A percentile compares a stretch with the other conserved stretches of the same genome.
These are phyloP conservation scores for Andricus curvator DNA, from an alignment of 2,888 invertebrate genomes.

Conservation along the genomic window DNA sequence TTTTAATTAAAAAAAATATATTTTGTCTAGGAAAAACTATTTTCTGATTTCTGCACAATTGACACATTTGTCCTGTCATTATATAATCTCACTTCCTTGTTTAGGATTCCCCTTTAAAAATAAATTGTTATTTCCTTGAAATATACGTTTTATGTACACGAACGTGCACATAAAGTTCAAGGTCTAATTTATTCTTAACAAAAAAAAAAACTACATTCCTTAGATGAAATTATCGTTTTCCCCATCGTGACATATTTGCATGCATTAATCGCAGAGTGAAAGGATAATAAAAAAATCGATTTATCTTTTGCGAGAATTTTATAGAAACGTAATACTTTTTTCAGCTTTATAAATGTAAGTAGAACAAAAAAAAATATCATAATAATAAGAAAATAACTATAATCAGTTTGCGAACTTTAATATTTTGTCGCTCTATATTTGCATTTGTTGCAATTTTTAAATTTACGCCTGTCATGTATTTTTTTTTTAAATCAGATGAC, in stretches of 20 bases:
- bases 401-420: constrained; percentile 16
- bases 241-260: too few relatives aligned
- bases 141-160: neutral
- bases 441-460: neutral
- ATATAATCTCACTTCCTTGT: neutral
- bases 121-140: constrained; percentile 2
- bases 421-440: neutral
- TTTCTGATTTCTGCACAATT: too few relatives aligned
- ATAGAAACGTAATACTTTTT: constrained; percentile 36
- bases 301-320: neutral
- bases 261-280: neutral
- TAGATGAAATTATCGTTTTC: neutral
- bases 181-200: too few relatives aligned
- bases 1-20: too few relatives aligned
- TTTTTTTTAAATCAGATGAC: neutral
- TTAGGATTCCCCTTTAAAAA: constrained; percentile 23
- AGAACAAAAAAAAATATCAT: constrained; percentile 19
- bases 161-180: constrained; percentile 5
- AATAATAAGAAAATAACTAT: constrained; percentile 15
- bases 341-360: constrained; percentile 23
- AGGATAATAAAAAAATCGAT: neutral
- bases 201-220: neutral
- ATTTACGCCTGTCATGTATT: neutral
- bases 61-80: neutral
- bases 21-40: too few relatives aligned